Evolutionary conservation across 2,797 vertebrate genomes (phyloP), one percentile per base, ranked within the genome.

Genomic region (Malurus leucopterus): DNA sequence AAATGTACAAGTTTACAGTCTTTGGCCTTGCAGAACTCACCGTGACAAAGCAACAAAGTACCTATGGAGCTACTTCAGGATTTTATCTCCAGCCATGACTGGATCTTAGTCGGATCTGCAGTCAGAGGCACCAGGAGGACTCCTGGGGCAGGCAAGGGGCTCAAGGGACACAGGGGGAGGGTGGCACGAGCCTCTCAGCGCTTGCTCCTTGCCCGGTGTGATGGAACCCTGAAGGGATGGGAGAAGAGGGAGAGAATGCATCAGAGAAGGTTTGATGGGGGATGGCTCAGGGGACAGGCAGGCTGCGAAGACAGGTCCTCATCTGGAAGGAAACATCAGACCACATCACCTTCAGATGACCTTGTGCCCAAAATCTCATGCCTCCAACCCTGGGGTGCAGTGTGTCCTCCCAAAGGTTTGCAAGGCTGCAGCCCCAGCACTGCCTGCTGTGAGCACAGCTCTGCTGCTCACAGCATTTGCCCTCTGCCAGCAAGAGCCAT

Each of bases 211-310:
- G 68, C 96, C 92, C 1, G 98, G 97, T 32, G 86, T 78, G 47
- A 98, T 23, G 63, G 96, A 97, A 78, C 98, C 98, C 98, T 99
- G 86, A 16, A n/a, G 89, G 11, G 16, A 23, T 0, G 43, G 63
- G 72, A 51, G 29, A 61, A 58, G 54, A 80, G 44, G 15, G 46
- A 84, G 47, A 18, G 50, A 70, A 70, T 23, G 20, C 23, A 29
- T 29, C 57, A 50, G 8, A 46, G 63, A 55, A 7, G 36, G 3
- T 34, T 55, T 24, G 34, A 13, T 38, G 12, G 32, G 38, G 32
- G 15, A 43, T 18, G 26, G 26, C 44, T 59, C 41, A 41, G 46
- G 8, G 0, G 1, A 43, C 2, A 62, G 13, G 36, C 17, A 36
- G 0, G 1, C 43, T 21, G 49, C 65, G 88, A 36, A 23, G 19